phyloP scores from a whole-genome alignment of 2,113 vertebrate species.

The Pholis gunnellus region DNA sequence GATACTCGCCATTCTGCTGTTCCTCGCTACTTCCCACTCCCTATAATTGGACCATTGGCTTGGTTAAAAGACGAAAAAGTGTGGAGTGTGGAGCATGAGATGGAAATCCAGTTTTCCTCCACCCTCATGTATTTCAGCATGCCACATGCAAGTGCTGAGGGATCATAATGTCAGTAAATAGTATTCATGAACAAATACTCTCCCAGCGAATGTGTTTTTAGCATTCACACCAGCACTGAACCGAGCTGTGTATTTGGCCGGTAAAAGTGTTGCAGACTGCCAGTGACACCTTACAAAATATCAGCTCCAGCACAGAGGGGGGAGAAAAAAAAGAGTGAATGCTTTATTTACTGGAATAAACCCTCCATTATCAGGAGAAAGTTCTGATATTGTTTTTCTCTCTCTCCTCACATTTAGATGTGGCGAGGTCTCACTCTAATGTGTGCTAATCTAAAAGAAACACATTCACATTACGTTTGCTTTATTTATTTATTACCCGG shows the following conservation, averaged over 20 bases:
- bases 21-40: conserved; percentile 54
- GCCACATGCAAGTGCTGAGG: conserved; percentile 49
- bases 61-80: conserved; percentile 50
- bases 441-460: conserved; percentile 71
- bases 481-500: conserved; percentile 66
- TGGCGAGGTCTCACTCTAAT: conserved; percentile 49
- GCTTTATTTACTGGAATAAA: conserved; percentile 71
- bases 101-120: conserved; percentile 59
- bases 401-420: conserved; percentile 46
- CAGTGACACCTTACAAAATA: conserved; percentile 45
- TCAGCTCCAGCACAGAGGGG: conserved; percentile 41
- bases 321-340: conserved; percentile 18
- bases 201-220: conserved; percentile 43
- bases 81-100: conserved; percentile 37
- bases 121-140: conserved; percentile 49
- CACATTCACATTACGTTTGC: conserved; percentile 64
- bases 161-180: conserved; percentile 78
- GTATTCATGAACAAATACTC: conserved; percentile 71
- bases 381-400: conserved; percentile 22
- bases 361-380: conserved; percentile 45
- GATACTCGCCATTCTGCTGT: conserved; percentile 71
- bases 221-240: conserved; percentile 42
- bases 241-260: conserved; percentile 19
- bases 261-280: conserved; percentile 45
- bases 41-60: conserved; percentile 74